Evolutionary conservation across 2,888 invertebrate species (phyloP), one percentile per base, ranked within the genome.

Genomic region (Andrena chrysosceles): DNA sequence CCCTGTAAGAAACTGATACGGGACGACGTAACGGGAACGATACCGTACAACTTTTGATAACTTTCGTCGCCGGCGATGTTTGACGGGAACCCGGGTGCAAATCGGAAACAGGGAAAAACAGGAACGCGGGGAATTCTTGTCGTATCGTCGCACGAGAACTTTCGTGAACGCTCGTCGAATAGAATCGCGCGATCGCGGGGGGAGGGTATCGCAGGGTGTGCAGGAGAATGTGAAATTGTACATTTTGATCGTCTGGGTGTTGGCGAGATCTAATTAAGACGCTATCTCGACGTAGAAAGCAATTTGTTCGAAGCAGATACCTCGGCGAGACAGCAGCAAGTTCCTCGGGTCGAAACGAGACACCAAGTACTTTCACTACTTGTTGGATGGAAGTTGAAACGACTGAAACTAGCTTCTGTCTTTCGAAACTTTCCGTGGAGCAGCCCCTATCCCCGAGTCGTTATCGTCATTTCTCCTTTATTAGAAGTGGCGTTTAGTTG

Each of bases 381-480:
- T 35, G 26, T 66, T 35, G 33, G 59, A 42, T n/a, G 20, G 23
- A 33, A 68, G 35, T 42, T 66, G 7, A 33, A 63, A 62, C 62
- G 23, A 33, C 49, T 20, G 35, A 63, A 63, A 63, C 23, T 66
- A 62, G 42, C 69, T 62, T 71, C 70, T 35, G 79, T 59, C 35
- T n/a, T 67, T 75, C 67, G 70, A 63, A 10, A 75, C 52, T 66
- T 75, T 56, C 67, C 64, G 48, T 69, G 74, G 66, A 64, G 74
- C 74, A 74, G 69, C 77, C 74, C 73, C 79, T 73, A 75, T 81
- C 80, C 74, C 69, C 80, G 72, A 78, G 72, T 54, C 59, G 35
- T 76, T 77, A 73, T 72, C 77, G 69, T 73, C 72, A 63, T 72
- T 59, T 60, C 49, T 73, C 49, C 68, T 69, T 81, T 59, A 76